A percentile compares a stretch with the other conserved stretches of the same genome.
Conservation (phyloP, 1,140 invertebrate species). For the Armadillidium nasatum region DNA sequence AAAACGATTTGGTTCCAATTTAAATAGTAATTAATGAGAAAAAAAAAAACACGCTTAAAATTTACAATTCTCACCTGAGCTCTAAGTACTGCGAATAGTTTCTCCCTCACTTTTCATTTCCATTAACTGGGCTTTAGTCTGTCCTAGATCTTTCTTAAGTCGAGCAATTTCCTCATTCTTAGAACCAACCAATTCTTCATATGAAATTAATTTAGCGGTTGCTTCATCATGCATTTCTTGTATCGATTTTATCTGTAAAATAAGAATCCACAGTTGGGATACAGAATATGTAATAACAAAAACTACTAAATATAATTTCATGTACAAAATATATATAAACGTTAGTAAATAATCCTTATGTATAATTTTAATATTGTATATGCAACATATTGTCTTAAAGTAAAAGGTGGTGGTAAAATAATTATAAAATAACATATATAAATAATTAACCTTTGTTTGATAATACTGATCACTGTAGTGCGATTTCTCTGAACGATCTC, state of each 20-base stretch:
- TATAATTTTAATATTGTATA: no score
- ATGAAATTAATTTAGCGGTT: slow-evolving; percentile 44
- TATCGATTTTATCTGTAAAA: slow-evolving; percentile 41
- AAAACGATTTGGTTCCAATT: not conserved
- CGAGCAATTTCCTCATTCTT: slow-evolving; percentile 42
- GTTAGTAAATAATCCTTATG: no score
- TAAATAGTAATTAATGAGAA: no score
- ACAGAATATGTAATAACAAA: no score
- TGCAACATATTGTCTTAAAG: no score
- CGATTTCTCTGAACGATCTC: not conserved
- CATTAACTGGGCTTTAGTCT: slow-evolving; percentile 36
- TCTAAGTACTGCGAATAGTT: slow-evolving; percentile 44
- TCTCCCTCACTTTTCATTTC: slow-evolving; percentile 43
- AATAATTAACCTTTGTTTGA: not conserved
- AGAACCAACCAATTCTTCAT: slow-evolving; percentile 42
- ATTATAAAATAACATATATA: no score
- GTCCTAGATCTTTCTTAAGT: slow-evolving; percentile 40
- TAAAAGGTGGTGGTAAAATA: no score
- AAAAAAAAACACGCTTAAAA: no score
- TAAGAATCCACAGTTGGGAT: not conserved
- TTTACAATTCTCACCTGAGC: slow-evolving; percentile 40
- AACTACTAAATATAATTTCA: no score
- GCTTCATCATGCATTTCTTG: slow-evolving; percentile 43
- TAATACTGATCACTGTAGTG: not conserved
- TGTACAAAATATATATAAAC: no score